Evolutionary conservation across 2,113 vertebrate genomes (phyloP).

Genomic region (Pyxicephalus adspersus): DNA sequence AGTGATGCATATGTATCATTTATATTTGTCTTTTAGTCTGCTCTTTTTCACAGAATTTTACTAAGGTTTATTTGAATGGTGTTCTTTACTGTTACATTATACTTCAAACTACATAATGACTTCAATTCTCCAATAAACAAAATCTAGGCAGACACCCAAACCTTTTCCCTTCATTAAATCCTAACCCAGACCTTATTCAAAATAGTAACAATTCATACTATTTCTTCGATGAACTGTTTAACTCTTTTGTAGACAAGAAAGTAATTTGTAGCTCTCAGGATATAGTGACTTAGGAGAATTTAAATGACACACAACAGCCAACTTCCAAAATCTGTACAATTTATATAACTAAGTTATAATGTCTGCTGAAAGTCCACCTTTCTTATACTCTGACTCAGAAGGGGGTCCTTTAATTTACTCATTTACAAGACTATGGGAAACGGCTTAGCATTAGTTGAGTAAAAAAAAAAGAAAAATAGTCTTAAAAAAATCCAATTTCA

Average conservation of each 20-base stretch:
- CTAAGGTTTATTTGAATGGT: slow-evolving; percentile 1
- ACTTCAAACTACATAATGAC: slow-evolving; percentile 20
- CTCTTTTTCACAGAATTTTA: neutral
- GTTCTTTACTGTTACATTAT: neutral
- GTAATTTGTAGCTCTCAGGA: too few relatives aligned
- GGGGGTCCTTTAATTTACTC: too few relatives aligned
- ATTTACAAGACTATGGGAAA: too few relatives aligned
- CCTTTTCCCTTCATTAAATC: slow-evolving; percentile 17
- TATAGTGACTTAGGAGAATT: too few relatives aligned
- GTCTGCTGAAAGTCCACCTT: too few relatives aligned
- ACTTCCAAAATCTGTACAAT: too few relatives aligned
- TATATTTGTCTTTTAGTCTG: neutral
- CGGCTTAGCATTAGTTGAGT: too few relatives aligned
- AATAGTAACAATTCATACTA: neutral
- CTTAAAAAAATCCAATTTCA: too few relatives aligned
- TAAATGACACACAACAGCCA: too few relatives aligned
- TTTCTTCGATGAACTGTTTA: neutral
- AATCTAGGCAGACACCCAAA: slow-evolving; percentile 18
- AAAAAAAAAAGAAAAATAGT: too few relatives aligned
- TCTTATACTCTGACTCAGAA: too few relatives aligned
- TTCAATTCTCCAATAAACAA: slow-evolving; percentile 27
- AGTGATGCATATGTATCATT: neutral
- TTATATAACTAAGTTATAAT: too few relatives aligned
- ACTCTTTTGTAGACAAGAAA: neutral
- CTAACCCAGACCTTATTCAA: slow-evolving; percentile 1